Base-by-base conservation (phyloP, 2,797 vertebrate genomes). In the Uromys caudimaculatus region DNA sequence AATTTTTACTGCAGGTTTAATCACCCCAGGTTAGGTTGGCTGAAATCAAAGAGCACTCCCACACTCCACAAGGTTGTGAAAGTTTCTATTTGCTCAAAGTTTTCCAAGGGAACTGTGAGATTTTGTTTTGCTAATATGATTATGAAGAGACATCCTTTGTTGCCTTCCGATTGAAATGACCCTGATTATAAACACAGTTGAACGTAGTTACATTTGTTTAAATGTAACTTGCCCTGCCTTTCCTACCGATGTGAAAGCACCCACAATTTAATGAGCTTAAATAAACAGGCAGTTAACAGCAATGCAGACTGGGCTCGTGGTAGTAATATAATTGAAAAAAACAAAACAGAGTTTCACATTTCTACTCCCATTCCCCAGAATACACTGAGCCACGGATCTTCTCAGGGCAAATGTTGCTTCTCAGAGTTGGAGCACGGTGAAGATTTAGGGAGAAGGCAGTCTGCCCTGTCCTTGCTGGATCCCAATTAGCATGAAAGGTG, bases 401-500 rank as follows among this genome's bases (percentile, higher is more conserved):
- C 47, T n/a, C 62, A 9, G 44, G n/a, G 14, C 6, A 71, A 93
- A 79, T 71, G 5, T 12, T 75, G 16, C 13, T 90, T 88, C 73
- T 44, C 64, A 11, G 35, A 29, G 8, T 56, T 75, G 9, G 1
- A 88, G 23, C 6, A 3, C 6, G 6, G 6, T 50, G 38, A 85
- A 35, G 21, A 69, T 89, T 91, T 32, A 67, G 12, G 41, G 77
- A 71, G 76, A 93, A 76, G 19, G 10, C 23, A 35, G 16, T 44
- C 54, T 82, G n/a, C 17, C 81, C n/a, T 58, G 11, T 67, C 9
- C 56, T 38, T 6, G 19, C 73, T 76, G 67, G 60, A 5, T 88
- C 60, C 64, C 73, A 88, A 38, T 86, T 86, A 56, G 60, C 67
- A 58, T 71, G 78, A 96, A 94, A 93, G 93, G 54, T 82, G 13